A percentile compares a stretch with the other conserved stretches of the same genome.
These are phyloP conservation scores for Ochropacha duplaris DNA, from an alignment of 2,888 invertebrate species.

Conservation along the genomic window DNA sequence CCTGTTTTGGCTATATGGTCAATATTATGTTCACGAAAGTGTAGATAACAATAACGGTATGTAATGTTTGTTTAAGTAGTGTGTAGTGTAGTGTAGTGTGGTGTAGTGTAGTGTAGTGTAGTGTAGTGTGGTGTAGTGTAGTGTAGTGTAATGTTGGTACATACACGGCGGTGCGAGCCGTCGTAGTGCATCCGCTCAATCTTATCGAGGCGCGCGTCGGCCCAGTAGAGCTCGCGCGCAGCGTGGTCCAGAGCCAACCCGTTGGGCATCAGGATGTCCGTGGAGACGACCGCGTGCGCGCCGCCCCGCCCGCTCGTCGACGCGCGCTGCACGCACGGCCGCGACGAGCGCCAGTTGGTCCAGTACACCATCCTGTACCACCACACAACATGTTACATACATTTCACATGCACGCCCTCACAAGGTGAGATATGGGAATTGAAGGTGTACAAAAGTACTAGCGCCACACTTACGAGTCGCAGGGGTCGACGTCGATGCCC, in stretches of 20 bases:
- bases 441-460: background rate
- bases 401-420: no score
- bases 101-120: no score
- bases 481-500: conserved; percentile 93
- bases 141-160: background rate
- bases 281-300: conserved; percentile 86
- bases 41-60: no score
- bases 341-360: conserved; percentile 94
- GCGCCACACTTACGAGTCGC: conserved; percentile 69
- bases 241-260: conserved; percentile 90
- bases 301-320: conserved; percentile 86
- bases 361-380: conserved; percentile 87
- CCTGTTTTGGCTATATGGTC: no score
- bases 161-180: conserved; percentile 87
- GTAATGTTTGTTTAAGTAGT: no score
- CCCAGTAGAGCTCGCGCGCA: conserved; percentile 91
- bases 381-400: background rate
- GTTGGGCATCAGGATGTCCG: conserved; percentile 93
- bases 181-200: conserved; percentile 92
- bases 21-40: no score
- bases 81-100: no score
- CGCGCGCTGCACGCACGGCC: conserved; percentile 91
- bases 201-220: conserved; percentile 92
- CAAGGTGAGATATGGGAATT: no score
- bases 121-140: no score